phyloP scores from a whole-genome alignment of 64 coral and sea anemone species.

The Orbicella faveolata region DNA sequence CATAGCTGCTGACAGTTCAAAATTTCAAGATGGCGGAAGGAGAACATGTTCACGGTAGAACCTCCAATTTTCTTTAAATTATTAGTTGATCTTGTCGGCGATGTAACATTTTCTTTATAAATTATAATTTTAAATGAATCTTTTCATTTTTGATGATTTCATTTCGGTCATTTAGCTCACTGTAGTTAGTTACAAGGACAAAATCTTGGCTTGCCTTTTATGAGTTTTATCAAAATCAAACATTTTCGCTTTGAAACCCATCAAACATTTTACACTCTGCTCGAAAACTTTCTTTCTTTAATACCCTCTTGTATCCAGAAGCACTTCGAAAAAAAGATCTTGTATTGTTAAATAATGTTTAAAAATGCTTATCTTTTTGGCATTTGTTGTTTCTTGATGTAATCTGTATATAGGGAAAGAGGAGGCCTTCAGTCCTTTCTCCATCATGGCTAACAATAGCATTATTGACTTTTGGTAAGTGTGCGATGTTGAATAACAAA shows the following conservation, averaged over 20 bases:
- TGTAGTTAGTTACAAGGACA: too few relatives aligned
- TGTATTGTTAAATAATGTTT: neutral
- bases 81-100: neutral
- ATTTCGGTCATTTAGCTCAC: too few relatives aligned
- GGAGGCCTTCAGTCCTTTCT: constrained; percentile 90
- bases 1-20: neutral
- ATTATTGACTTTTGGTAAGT: constrained; percentile 99
- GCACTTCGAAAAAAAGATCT: neutral
- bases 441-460: constrained; percentile 86
- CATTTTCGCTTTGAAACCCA: too few relatives aligned
- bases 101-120: neutral
- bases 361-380: too few relatives aligned
- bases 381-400: neutral
- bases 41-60: constrained; percentile 42
- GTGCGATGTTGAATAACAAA: too few relatives aligned
- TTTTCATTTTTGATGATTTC: too few relatives aligned
- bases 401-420: constrained; percentile 55
- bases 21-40: constrained; percentile 69
- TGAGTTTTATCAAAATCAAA: too few relatives aligned
- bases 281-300: too few relatives aligned
- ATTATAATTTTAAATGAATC: too few relatives aligned
- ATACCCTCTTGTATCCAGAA: too few relatives aligned
- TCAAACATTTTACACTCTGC: too few relatives aligned
- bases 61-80: neutral
- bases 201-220: too few relatives aligned